Conservation (phyloP, 1,140 invertebrate species). For the Diprion similis region DNA sequence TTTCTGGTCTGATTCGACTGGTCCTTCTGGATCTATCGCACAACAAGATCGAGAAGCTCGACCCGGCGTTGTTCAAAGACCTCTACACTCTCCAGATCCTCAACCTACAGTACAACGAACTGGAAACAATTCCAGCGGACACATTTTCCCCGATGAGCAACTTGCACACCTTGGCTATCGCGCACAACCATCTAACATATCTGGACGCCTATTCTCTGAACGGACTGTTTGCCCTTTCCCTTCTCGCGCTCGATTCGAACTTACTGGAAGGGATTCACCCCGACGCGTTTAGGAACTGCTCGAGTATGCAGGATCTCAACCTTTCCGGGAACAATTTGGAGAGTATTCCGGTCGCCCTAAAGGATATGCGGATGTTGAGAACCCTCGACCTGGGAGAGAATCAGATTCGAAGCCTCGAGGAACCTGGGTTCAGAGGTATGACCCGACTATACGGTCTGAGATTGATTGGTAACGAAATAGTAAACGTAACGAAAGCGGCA, state of each 20-base stretch:
- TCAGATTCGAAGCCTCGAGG: constrained; percentile 75
- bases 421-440: constrained; percentile 83
- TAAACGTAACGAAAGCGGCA: constrained; percentile 74
- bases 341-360: constrained; percentile 76
- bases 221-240: constrained; percentile 81
- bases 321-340: constrained; percentile 81
- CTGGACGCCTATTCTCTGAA: constrained; percentile 79
- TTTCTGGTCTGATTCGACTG: constrained; percentile 85
- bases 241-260: constrained; percentile 82
- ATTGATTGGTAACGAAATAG: constrained; percentile 82
- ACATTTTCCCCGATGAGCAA: constrained; percentile 84
- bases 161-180: constrained; percentile 79
- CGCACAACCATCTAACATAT: constrained; percentile 76
- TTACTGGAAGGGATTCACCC: constrained; percentile 73
- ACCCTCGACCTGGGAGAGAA: constrained; percentile 86
- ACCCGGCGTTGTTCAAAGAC: constrained; percentile 81
- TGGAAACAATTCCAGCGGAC: constrained; percentile 77
- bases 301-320: constrained; percentile 80
- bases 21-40: constrained; percentile 85
- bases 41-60: constrained; percentile 82
- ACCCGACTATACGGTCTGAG: constrained; percentile 78
- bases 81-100: constrained; percentile 84
- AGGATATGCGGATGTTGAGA: constrained; percentile 76
- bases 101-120: constrained; percentile 79
- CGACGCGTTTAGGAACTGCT: constrained; percentile 84